phyloP scores from a whole-genome alignment of 1,140 invertebrate species.

The Saccostrea echinata region DNA sequence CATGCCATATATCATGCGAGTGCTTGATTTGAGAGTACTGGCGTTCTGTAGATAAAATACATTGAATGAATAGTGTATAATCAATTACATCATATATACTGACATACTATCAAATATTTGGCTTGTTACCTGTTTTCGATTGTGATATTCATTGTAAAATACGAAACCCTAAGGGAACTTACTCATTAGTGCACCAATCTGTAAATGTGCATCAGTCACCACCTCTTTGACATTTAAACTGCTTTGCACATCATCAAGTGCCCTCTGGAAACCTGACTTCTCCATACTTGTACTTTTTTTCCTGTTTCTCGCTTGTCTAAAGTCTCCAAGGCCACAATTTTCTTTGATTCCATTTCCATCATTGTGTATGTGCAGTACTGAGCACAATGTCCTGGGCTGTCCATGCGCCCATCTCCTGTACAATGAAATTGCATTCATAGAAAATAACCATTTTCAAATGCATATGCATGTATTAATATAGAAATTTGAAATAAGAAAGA shows the following conservation, averaged over 20 bases:
- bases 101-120: too few relatives aligned
- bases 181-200: conserved; percentile 53
- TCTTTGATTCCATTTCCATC: conserved; percentile 39
- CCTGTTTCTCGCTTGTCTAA: conserved; percentile 44
- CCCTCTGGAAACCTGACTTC: conserved; percentile 27
- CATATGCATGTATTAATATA: not conserved
- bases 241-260: conserved; percentile 15
- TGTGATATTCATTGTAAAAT: too few relatives aligned
- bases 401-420: conserved; percentile 49
- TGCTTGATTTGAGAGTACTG: conserved; percentile 53
- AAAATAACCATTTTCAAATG: not conserved
- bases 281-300: conserved; percentile 38
- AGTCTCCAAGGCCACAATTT: conserved; percentile 19
- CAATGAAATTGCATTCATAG: not conserved
- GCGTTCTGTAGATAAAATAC: conserved; percentile 42
- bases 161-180: conserved; percentile 8
- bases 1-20: conserved; percentile 59
- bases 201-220: conserved; percentile 54
- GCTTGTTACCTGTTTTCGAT: too few relatives aligned
- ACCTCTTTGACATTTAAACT: conserved; percentile 43
- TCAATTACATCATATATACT: too few relatives aligned
- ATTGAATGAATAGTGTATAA: too few relatives aligned
- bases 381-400: conserved; percentile 46
- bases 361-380: conserved; percentile 50
- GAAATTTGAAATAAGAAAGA: not conserved